Percentiles rank a stretch among this genome's conserved stretches.
phyloP scores from a whole-genome alignment of 2,797 vertebrate genomes.

The Helarctos malayanus region DNA sequence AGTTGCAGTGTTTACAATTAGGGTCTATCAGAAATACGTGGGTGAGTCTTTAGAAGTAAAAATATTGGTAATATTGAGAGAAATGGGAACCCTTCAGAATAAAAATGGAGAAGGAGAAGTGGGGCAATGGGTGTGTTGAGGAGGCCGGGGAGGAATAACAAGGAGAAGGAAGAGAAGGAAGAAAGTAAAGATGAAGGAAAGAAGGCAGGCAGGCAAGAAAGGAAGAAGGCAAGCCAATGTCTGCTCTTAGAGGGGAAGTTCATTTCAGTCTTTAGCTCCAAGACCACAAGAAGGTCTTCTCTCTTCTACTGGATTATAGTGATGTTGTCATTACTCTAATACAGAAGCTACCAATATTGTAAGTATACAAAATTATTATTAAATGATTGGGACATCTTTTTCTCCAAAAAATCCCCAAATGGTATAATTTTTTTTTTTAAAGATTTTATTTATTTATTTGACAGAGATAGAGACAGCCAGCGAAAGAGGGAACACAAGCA shows the following conservation, averaged over 20 bases:
- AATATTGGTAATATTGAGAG: neutral
- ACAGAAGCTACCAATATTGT: neutral
- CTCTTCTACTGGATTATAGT: neutral
- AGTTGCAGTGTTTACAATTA: neutral
- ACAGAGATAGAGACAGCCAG: no score
- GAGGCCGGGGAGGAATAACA: rapidly evolving
- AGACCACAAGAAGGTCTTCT: neutral
- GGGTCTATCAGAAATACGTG: neutral
- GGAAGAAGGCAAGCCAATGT: neutral
- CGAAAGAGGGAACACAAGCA: no score
- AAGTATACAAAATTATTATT: neutral
- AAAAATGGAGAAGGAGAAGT: neutral
- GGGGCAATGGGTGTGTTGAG: rapidly evolving
- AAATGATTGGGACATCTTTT: neutral
- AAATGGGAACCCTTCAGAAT: neutral
- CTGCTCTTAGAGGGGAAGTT: neutral
- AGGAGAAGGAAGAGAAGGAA: rapidly evolving
- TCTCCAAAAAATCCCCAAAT: neutral
- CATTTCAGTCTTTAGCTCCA: neutral
- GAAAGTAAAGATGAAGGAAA: neutral
- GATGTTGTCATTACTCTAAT: neutral
- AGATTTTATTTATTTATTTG: no score
- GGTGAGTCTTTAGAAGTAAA: neutral
- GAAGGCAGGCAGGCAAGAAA: neutral
- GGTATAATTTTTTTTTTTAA: neutral